Evolutionary conservation across 2,113 vertebrate species (phyloP), one percentile per base, ranked within the genome.

Genomic region (Dromiciops gliroides): DNA sequence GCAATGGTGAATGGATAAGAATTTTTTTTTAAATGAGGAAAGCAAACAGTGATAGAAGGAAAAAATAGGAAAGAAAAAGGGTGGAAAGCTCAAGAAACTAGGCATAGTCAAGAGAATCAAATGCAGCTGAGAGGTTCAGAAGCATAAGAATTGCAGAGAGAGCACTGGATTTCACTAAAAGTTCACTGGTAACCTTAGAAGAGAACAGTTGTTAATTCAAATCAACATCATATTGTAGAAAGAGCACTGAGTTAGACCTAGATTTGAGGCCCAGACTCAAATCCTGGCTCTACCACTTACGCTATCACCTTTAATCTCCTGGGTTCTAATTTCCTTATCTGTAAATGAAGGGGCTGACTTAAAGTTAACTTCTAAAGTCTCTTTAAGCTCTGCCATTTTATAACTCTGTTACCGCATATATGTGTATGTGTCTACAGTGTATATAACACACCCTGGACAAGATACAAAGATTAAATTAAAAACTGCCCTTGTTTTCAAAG

Each of bases 111-210:
- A 0, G 92, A 48, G 16, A 91, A 37, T 89, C 37, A 75, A 93
- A 52, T 26, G 50, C 91, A 56, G 9, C 28, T 93, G 90, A 50
- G 49, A 96, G 37, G 10, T 44, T 67, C 92, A 94, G 90, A 96
- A 92, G 48, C 94, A 67, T 14, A 83, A 50, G 52, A 94, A 51
- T 11, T 91, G 56, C 14, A 92, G 90, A 91, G 50, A 95, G 49
- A 48, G 8, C 16, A 60, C 2, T 2, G 31, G 48, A n/a, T 50
- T 75, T 44, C 60, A 67, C 31, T 37, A 14, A 24, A 24, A 50
- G 50, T 31, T n/a, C 56, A 75, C 31, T 50, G 56, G 48, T 44
- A 50, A 92, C 50, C 37, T 67, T 22, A 31, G 47, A 31, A 31
- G 60, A 31, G 31, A 0, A 6, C 10, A 53, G 90, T 91, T 50